Percentiles rank a stretch among this genome's conserved stretches.
Evolutionary conservation across 1,140 invertebrate species (phyloP).

Genomic region (Drosophila murphyi): DNA sequence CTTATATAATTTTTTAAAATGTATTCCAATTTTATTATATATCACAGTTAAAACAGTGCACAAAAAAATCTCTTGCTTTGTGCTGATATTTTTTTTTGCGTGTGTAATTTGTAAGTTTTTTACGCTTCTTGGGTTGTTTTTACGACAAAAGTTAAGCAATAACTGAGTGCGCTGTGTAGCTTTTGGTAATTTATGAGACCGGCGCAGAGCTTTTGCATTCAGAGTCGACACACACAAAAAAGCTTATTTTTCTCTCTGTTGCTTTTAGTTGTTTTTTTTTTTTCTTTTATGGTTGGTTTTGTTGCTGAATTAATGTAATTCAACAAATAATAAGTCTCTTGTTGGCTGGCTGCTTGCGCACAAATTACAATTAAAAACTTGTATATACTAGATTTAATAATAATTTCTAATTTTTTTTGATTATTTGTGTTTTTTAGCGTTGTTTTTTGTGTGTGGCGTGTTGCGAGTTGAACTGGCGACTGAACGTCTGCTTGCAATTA

Average conservation of each 20-base stretch:
- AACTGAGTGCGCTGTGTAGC: constrained; percentile 70
- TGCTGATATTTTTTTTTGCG: constrained; percentile 15
- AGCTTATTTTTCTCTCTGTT: constrained; percentile 34
- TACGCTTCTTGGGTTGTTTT: constrained; percentile 40
- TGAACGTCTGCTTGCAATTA: constrained; percentile 77
- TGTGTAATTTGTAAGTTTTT: constrained; percentile 11
- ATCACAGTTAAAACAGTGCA: constrained; percentile 32
- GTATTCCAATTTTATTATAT: constrained; percentile 35
- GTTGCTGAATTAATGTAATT: constrained; percentile 70
- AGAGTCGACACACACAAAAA: constrained; percentile 11
- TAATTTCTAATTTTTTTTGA: constrained; percentile 15
- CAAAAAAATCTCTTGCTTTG: neutral
- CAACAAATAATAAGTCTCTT: constrained; percentile 52
- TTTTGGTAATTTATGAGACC: constrained; percentile 73
- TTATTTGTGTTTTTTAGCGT: constrained; percentile 34
- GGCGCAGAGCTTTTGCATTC: constrained; percentile 73
- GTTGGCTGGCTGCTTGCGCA: constrained; percentile 34
- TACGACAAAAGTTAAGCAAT: constrained; percentile 80
- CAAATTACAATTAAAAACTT: constrained; percentile 43
- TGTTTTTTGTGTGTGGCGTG: constrained; percentile 27
- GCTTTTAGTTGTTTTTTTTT: constrained; percentile 47
- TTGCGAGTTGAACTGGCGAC: constrained; percentile 77
- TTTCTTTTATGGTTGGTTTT: constrained; percentile 28
- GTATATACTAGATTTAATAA: constrained; percentile 28
- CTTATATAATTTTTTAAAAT: constrained; percentile 9